A percentile compares a stretch with the other conserved stretches of the same genome.
These are phyloP conservation scores for Diorhabda sublineata DNA, from an alignment of 1,140 invertebrate species.

Conservation along the genomic window DNA sequence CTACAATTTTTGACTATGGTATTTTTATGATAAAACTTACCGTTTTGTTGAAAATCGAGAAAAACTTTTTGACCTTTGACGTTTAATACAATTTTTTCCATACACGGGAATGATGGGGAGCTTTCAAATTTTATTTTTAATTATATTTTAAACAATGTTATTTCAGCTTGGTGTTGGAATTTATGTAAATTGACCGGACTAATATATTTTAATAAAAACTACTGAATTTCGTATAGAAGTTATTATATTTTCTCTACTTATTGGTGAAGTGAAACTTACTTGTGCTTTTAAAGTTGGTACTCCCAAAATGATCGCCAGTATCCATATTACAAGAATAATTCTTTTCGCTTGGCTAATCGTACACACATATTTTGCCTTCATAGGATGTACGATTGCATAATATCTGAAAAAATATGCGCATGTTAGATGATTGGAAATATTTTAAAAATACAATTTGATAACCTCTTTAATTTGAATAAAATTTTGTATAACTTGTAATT, in stretches of 20 bases:
- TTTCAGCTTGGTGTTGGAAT: too few relatives aligned
- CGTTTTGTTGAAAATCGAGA: not conserved
- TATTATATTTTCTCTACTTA: too few relatives aligned
- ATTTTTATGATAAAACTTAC: not conserved
- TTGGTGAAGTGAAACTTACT: conserved; percentile 45
- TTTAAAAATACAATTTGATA: too few relatives aligned
- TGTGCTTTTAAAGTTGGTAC: conserved; percentile 57
- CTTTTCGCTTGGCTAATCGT: conserved; percentile 65
- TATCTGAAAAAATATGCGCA: conserved; percentile 54
- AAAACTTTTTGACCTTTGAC: not conserved
- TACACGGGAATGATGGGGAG: too few relatives aligned
- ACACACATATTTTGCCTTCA: conserved; percentile 68
- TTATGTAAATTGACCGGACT: too few relatives aligned
- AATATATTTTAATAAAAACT: too few relatives aligned
- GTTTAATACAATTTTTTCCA: not conserved
- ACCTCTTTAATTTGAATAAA: too few relatives aligned
- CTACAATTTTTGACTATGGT: not conserved
- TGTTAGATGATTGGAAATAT: not conserved
- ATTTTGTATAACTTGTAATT: too few relatives aligned
- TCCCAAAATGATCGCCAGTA: conserved; percentile 56
- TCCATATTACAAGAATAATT: conserved; percentile 63
- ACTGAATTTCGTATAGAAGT: too few relatives aligned
- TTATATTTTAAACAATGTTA: too few relatives aligned
- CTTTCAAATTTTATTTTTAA: too few relatives aligned
- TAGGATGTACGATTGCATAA: conserved; percentile 73